Conservation (phyloP, 2,888 invertebrate species). For the Trichogramma evanescens region DNA sequence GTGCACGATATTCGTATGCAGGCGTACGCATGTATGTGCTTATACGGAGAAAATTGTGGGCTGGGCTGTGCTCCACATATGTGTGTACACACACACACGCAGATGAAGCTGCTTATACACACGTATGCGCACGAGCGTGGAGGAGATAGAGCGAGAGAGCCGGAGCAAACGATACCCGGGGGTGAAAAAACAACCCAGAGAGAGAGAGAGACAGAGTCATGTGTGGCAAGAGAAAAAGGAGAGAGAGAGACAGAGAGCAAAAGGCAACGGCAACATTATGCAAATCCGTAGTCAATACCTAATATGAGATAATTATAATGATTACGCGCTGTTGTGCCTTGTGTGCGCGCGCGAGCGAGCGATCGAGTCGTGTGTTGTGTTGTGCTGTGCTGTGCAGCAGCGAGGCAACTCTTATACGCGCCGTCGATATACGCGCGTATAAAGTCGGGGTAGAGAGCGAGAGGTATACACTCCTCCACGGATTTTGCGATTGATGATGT, state of each 20-base stretch:
- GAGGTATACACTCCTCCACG: too few relatives aligned
- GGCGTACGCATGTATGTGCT: too few relatives aligned
- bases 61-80: background rate
- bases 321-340: slow-evolving; percentile 31
- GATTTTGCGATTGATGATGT: too few relatives aligned
- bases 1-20: too few relatives aligned
- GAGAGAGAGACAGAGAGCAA: slow-evolving; percentile 30
- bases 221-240: slow-evolving; percentile 8
- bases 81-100: too few relatives aligned
- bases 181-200: background rate
- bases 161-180: slow-evolving; percentile 14
- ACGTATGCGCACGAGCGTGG: slow-evolving; percentile 21
- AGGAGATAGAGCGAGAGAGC: slow-evolving; percentile 22
- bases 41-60: slow-evolving; percentile 21
- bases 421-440: too few relatives aligned
- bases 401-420: too few relatives aligned
- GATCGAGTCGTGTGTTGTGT: too few relatives aligned
- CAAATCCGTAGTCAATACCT: slow-evolving; percentile 47
- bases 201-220: slow-evolving; percentile 1
- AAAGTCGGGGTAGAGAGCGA: too few relatives aligned
- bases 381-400: too few relatives aligned
- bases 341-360: too few relatives aligned
- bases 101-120: slow-evolving; percentile 22
- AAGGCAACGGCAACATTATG: slow-evolving; percentile 41
- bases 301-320: slow-evolving; percentile 48